phyloP scores from a whole-genome alignment of 2,113 vertebrate species.

The Tauraco erythrolophus region DNA sequence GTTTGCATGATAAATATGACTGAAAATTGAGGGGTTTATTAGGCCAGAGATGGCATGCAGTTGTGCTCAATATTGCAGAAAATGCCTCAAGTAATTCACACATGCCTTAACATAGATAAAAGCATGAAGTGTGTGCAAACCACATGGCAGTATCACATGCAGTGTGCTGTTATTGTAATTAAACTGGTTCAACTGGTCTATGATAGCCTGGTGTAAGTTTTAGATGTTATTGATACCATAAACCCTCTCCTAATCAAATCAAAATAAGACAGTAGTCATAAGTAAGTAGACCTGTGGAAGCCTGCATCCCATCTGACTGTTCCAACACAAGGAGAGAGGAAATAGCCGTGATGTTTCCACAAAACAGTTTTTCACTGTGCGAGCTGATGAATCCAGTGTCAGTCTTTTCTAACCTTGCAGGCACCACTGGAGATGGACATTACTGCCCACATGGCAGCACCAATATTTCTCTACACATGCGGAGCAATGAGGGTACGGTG shows the following conservation, averaged over 20 bases:
- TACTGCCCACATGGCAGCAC: not conserved
- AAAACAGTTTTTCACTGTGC: not conserved
- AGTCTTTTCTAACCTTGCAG: not conserved
- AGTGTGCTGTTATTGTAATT: not conserved
- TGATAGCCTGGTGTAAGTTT: not conserved
- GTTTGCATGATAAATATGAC: not conserved
- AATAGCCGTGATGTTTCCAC: not conserved
- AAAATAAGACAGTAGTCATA: not conserved
- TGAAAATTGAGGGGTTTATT: not conserved
- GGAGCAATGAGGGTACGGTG: not conserved
- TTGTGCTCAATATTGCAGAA: not conserved
- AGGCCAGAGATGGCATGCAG: not conserved
- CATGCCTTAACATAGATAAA: not conserved
- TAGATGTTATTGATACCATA: not conserved
- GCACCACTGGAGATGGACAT: not conserved
- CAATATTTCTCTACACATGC: fast-evolving
- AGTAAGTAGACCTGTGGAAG: not conserved
- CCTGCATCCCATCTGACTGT: not conserved
- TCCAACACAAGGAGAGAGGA: not conserved
- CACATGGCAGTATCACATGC: not conserved
- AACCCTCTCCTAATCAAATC: not conserved
- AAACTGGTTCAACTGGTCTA: not conserved
- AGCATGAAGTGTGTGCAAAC: not conserved
- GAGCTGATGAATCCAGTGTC: not conserved
- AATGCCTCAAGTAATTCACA: not conserved